A percentile compares a stretch with the other conserved stretches of the same genome.
Conservation (phyloP, 2,888 invertebrate species). For the Melieria omissa region DNA sequence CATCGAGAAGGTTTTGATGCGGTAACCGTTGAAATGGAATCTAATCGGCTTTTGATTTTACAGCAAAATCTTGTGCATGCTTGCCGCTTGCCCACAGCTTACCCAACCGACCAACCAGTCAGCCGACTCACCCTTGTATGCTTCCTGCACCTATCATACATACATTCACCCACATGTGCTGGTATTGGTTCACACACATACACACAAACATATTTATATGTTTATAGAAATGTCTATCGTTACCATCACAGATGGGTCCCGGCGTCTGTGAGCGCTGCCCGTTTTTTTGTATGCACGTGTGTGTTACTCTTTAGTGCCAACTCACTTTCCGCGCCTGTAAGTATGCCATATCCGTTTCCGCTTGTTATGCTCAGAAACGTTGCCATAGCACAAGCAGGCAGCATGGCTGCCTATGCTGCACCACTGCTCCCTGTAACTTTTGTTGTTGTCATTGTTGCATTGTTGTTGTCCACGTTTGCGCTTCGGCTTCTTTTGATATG, state of each 20-base stretch:
- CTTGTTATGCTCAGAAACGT: constrained; percentile 53
- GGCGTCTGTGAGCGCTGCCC: too few relatives aligned
- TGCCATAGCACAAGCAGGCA: constrained; percentile 18
- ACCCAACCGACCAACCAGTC: not conserved
- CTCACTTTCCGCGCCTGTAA: constrained; percentile 46
- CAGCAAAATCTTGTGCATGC: constrained; percentile 50
- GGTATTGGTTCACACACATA: constrained; percentile 38
- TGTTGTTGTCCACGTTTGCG: not conserved
- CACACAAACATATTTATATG: constrained; percentile 2
- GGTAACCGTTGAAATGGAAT: constrained; percentile 56
- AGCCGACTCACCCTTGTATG: too few relatives aligned
- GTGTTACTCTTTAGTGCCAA: not conserved
- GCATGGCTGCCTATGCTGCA: constrained; percentile 1
- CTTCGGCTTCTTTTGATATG: not conserved
- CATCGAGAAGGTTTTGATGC: not conserved
- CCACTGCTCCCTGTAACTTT: constrained; percentile 2
- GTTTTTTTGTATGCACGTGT: not conserved
- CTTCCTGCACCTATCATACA: too few relatives aligned
- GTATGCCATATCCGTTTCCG: constrained; percentile 63
- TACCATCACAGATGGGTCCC: too few relatives aligned
- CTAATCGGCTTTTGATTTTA: constrained; percentile 62
- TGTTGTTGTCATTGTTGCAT: constrained; percentile 10
- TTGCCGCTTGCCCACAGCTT: constrained; percentile 36
- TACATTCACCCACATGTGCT: constrained; percentile 2
- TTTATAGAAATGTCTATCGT: not conserved